These are phyloP conservation scores for Euleptes europaea DNA, from an alignment of 2,113 vertebrate species.

Conservation along the genomic window DNA sequence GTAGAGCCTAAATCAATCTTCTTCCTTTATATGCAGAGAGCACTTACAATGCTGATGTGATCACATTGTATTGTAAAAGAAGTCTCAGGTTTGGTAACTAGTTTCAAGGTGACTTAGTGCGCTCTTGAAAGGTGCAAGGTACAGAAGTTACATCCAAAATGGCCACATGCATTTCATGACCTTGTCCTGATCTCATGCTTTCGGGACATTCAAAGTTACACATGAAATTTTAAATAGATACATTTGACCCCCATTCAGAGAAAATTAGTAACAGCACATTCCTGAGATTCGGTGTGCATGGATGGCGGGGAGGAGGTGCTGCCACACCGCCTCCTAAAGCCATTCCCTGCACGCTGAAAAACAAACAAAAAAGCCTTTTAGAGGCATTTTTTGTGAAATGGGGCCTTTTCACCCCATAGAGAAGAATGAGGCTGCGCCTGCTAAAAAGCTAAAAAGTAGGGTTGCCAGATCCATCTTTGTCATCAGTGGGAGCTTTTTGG, in stretches of 20 bases:
- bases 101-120: conserved; percentile 47
- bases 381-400: no score
- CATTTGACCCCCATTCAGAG: background rate
- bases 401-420: no score
- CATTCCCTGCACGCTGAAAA: no score
- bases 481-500: no score
- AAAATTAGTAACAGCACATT: background rate
- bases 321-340: no score
- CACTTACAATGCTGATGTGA: conserved; percentile 74
- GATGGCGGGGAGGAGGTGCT: no score
- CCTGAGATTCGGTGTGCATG: no score
- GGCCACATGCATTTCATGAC: background rate
- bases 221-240: background rate
- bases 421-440: no score
- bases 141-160: background rate
- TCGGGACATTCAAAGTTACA: background rate
- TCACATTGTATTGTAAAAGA: conserved; percentile 72
- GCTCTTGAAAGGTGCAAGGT: conserved; percentile 10
- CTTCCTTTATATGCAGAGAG: conserved; percentile 73
- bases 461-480: no score
- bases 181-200: background rate
- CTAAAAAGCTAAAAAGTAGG: no score
- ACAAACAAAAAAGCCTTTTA: no score
- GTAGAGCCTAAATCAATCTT: conserved; percentile 68
- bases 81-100: conserved; percentile 69